Evolutionary conservation across 37 sponge, comb jelly and placozoan species (phyloP), one percentile per base, ranked within the genome.

Genomic region (Crambe crambe): DNA sequence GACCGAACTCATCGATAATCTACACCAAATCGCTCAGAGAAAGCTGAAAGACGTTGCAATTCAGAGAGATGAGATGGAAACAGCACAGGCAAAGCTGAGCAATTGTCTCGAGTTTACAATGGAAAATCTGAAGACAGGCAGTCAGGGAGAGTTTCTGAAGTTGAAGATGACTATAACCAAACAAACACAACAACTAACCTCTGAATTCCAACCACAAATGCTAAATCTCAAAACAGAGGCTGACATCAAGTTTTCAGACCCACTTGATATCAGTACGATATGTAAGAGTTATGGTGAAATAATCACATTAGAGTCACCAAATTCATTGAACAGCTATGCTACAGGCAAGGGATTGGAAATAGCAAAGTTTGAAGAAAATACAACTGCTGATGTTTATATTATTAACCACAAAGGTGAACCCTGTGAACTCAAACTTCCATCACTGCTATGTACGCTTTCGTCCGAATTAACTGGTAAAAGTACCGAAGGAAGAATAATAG

Each of bases 31-130:
- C 1, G 38, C 71, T 4, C 71, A 70, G 20, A n/a, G 37, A 25
- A 70, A 70, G 71, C 40, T 41, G 71, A 70, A 70, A 39, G 37
- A 3, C 43, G 41, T 70, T 3, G 71, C 42, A 9, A 9, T 42
- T 25, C 71, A 70, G 22, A 70, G 43, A 15, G 43, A 37, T 70
- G 41, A 70, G 25, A 37, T 39, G 34, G 71, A 70, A 8, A 18
- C 41, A 38, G 2, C 38, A 6, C 71, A 70, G 38, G 43, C 42
- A 6, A 4, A 39, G 25, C 71, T 70, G 40, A 39, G 6, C 22
- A 70, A 42, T 25, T 70, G 71, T 38, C 71, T 70, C n/a, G 71
- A 70, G 17, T 70, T 39, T 15, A 15, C 38, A 1, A 38, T 17
- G 22, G 42, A 12, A 4, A 70, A 42, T 8, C 71, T 70, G 1